These are phyloP conservation scores for Lasiommata megera DNA, from an alignment of 2,888 invertebrate species.

Conservation along the genomic window DNA sequence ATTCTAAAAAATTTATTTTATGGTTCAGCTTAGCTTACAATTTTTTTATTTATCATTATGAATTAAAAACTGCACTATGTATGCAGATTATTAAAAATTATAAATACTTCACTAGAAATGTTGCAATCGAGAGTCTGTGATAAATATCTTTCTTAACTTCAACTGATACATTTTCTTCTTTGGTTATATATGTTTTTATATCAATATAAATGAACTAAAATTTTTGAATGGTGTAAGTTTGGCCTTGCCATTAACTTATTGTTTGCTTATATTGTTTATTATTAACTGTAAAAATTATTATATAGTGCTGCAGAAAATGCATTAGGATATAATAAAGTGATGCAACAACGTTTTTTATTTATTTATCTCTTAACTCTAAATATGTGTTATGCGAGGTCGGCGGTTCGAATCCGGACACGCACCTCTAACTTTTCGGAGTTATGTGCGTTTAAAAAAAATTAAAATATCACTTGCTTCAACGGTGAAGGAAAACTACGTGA, in stretches of 20 bases:
- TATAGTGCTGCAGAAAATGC: constrained; percentile 66
- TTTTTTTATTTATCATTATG: no score
- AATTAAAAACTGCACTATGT: no score
- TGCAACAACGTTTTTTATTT: constrained; percentile 25
- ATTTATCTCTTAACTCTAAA: constrained; percentile 3
- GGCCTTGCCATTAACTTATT: constrained; percentile 70
- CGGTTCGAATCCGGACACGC: no score
- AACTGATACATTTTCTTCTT: constrained; percentile 1
- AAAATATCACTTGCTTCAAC: no score
- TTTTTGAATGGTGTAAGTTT: constrained; percentile 45
- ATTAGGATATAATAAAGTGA: constrained; percentile 66
- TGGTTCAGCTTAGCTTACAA: neutral
- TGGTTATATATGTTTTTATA: constrained; percentile 14
- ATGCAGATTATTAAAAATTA: neutral
- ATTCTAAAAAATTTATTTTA: neutral
- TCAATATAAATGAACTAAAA: constrained; percentile 27
- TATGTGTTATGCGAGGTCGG: no score
- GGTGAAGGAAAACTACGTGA: no score
- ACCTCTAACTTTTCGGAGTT: no score
- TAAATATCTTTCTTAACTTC: constrained; percentile 8
- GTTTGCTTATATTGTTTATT: constrained; percentile 51
- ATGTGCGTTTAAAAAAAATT: no score
- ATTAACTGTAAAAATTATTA: constrained; percentile 57
- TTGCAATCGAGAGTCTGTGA: constrained; percentile 15
- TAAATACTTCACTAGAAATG: neutral